A percentile compares a stretch with the other conserved stretches of the same genome.
These are phyloP conservation scores for Maccullochella peelii DNA, from an alignment of 2,113 vertebrate species.

Conservation along the genomic window DNA sequence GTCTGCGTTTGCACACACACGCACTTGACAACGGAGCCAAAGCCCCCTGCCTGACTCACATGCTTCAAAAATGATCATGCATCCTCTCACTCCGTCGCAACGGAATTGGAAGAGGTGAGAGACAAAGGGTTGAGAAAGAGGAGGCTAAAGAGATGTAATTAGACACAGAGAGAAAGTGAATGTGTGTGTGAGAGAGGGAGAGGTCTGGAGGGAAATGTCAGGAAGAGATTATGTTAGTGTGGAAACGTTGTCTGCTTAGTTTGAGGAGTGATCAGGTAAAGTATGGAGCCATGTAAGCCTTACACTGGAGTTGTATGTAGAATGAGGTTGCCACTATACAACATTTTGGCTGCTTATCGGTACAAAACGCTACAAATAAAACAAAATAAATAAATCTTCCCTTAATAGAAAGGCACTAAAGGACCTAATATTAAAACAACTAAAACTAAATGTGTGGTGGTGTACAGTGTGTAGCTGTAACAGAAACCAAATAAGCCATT, in stretches of 20 bases:
- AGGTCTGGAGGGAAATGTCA: constrained; percentile 2
- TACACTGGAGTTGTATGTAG: not conserved
- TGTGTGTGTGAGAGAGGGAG: not conserved
- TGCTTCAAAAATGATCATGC: constrained; percentile 25
- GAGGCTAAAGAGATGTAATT: constrained; percentile 11
- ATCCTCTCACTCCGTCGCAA: not conserved
- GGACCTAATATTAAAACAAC: no score
- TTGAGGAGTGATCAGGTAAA: not conserved
- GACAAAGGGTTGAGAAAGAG: constrained; percentile 25
- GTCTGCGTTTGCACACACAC: not conserved
- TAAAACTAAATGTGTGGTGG: not conserved
- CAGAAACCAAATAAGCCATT: not conserved
- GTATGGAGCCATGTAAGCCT: not conserved
- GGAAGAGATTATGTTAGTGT: not conserved
- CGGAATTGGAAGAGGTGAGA: not conserved
- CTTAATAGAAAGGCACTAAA: no score
- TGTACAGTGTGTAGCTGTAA: not conserved
- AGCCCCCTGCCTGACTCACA: not conserved
- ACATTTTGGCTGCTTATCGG: no score
- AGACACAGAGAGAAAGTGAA: constrained; percentile 1
- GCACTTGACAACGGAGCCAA: constrained; percentile 1
- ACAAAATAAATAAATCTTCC: not conserved
- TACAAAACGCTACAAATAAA: no score
- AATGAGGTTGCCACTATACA: not conserved
- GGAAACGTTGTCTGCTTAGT: not conserved